A percentile compares a stretch with the other conserved stretches of the same genome.
These are phyloP conservation scores for Rhombomys opimus DNA, from an alignment of 2,113 vertebrate species.

Conservation along the genomic window DNA sequence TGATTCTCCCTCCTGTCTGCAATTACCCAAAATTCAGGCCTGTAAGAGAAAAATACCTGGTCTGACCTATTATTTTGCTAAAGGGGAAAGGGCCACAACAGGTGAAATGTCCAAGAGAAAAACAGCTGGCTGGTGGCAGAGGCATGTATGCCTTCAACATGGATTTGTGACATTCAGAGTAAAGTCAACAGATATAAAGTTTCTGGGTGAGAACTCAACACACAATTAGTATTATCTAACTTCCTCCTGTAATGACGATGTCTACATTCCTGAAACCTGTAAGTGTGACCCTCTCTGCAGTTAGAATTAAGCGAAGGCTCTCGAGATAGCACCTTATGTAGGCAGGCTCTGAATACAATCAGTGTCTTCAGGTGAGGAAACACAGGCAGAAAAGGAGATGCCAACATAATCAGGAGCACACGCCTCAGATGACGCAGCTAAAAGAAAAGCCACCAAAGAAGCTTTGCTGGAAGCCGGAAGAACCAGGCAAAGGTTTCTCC, in stretches of 20 bases:
- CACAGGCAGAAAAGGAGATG: background rate
- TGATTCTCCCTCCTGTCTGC: background rate
- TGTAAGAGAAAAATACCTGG: background rate
- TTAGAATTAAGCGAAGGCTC: background rate
- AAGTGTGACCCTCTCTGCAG: background rate
- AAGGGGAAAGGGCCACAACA: background rate
- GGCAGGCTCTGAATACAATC: background rate
- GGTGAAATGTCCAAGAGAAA: background rate
- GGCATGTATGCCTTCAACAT: background rate
- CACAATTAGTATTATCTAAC: background rate
- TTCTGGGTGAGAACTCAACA: background rate
- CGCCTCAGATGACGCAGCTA: background rate
- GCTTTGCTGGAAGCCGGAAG: background rate
- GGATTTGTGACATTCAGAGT: background rate
- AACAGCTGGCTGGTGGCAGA: background rate
- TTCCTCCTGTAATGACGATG: fast-evolving
- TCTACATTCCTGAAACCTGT: background rate
- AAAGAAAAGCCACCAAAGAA: background rate
- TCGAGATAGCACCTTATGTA: background rate
- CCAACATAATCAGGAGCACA: background rate
- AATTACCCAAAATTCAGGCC: background rate
- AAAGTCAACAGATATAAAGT: background rate
- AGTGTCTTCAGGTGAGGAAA: background rate
- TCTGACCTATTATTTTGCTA: background rate
- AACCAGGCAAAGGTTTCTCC: background rate